These are phyloP conservation scores for Papilio machaon DNA, from an alignment of 1,140 invertebrate species.

Conservation along the genomic window DNA sequence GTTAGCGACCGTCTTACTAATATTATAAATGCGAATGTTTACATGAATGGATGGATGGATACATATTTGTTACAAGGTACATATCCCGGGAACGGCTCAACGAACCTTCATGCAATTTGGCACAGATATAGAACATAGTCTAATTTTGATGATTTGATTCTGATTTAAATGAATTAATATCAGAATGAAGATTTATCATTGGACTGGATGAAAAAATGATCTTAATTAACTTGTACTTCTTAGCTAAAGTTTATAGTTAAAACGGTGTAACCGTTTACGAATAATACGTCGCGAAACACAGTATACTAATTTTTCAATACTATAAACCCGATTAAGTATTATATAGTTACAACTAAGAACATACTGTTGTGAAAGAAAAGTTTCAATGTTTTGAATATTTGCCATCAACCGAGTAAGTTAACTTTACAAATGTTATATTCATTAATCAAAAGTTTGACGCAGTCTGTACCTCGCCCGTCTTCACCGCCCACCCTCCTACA, in stretches of 20 bases:
- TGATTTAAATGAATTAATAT: too few species aligned
- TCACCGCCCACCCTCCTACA: conserved; percentile 68
- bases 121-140: too few species aligned
- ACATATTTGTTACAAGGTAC: too few species aligned
- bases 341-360: background rate
- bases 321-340: background rate
- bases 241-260: background rate
- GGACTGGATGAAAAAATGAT: too few species aligned
- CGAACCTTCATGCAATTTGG: too few species aligned
- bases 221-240: too few species aligned
- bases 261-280: background rate
- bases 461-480: conserved; percentile 69
- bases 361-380: conserved; percentile 54
- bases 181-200: too few species aligned
- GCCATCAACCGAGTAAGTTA: conserved; percentile 75
- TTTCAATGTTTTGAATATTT: conserved; percentile 78
- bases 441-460: conserved; percentile 82
- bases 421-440: conserved; percentile 78
- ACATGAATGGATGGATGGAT: too few species aligned
- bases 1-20: too few species aligned
- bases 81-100: too few species aligned
- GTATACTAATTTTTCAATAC: background rate
- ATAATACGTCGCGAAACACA: background rate
- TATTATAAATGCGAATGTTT: too few species aligned
- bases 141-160: too few species aligned